Conservation (phyloP, 2,888 invertebrate species). For the Meganola albula region DNA sequence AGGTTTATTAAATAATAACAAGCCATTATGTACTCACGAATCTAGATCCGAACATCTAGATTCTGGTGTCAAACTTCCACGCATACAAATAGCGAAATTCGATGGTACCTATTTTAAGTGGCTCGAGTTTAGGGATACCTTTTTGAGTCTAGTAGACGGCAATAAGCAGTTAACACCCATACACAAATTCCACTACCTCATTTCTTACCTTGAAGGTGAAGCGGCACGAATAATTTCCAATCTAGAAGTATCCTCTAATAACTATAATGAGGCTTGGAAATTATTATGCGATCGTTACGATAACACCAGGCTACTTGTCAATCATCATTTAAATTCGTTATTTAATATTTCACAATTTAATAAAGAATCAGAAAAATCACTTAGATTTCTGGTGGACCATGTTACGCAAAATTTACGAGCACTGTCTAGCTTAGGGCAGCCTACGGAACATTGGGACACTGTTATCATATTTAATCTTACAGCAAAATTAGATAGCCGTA, state of each 20-base stretch:
- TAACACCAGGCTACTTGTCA: slow-evolving; percentile 13
- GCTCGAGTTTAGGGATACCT: no score
- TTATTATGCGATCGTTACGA: slow-evolving; percentile 19
- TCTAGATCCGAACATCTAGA: no score
- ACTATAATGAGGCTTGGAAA: slow-evolving; percentile 24
- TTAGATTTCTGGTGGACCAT: slow-evolving; percentile 22
- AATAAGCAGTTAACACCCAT: no score
- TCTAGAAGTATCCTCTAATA: slow-evolving; percentile 14
- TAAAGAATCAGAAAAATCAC: slow-evolving; percentile 16
- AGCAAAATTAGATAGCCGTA: slow-evolving; percentile 18
- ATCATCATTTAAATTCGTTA: slow-evolving; percentile 17
- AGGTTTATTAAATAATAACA: no score
- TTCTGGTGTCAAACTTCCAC: no score
- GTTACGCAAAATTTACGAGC: slow-evolving; percentile 27
- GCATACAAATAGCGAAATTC: no score
- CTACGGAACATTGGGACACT: slow-evolving; percentile 22
- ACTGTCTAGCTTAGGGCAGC: slow-evolving; percentile 17
- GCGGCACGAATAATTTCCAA: no score
- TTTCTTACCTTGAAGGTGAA: no score
- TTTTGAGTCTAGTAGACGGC: no score
- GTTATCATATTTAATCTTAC: slow-evolving; percentile 20
- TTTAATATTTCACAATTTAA: slow-evolving; percentile 16
- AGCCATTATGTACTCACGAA: no score
- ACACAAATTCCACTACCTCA: no score
- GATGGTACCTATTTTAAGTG: no score